Percentiles rank a stretch among this genome's conserved stretches.
Conservation (phyloP, 2,888 invertebrate species). For the Hydroisotoma schaefferi region DNA sequence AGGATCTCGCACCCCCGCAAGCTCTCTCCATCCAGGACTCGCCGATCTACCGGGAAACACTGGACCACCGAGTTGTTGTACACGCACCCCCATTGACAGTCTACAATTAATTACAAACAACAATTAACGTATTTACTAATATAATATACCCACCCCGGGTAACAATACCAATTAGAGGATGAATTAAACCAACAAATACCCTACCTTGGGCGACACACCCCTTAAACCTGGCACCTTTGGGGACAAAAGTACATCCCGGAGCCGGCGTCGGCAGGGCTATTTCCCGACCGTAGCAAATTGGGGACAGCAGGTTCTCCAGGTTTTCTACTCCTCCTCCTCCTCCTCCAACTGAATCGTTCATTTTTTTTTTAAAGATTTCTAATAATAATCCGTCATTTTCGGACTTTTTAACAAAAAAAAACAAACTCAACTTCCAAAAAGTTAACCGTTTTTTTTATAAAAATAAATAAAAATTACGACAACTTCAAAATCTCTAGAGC, state of each 20-base stretch:
- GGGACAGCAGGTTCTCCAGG: slow-evolving; percentile 42
- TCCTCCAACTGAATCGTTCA: background rate
- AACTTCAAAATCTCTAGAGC: too few species aligned
- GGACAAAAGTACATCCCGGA: slow-evolving; percentile 25
- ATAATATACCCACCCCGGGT: background rate
- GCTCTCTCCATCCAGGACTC: slow-evolving; percentile 13
- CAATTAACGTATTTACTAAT: too few species aligned
- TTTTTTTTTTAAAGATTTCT: too few species aligned
- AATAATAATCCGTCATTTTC: too few species aligned
- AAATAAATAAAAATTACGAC: too few species aligned
- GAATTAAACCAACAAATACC: too few species aligned
- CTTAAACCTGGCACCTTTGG: slow-evolving; percentile 24
- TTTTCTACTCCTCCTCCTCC: slow-evolving; percentile 5
- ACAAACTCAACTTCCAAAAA: too few species aligned
- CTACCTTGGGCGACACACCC: slow-evolving; percentile 44
- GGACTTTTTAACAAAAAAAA: too few species aligned
- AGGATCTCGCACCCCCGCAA: slow-evolving; percentile 8
- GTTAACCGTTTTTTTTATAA: too few species aligned
- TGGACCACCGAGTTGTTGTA: slow-evolving; percentile 39
- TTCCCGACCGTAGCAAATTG: slow-evolving; percentile 40
- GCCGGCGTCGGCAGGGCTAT: slow-evolving; percentile 22
- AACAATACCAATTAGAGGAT: background rate
- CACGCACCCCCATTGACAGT: slow-evolving; percentile 42
- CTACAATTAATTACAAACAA: slow-evolving; percentile 33
- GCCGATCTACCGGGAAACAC: slow-evolving; percentile 40